Evolutionary conservation across 1,140 invertebrate genomes (phyloP), one percentile per base, ranked within the genome.

Genomic region (honey bee (Apis mellifera)): DNA sequence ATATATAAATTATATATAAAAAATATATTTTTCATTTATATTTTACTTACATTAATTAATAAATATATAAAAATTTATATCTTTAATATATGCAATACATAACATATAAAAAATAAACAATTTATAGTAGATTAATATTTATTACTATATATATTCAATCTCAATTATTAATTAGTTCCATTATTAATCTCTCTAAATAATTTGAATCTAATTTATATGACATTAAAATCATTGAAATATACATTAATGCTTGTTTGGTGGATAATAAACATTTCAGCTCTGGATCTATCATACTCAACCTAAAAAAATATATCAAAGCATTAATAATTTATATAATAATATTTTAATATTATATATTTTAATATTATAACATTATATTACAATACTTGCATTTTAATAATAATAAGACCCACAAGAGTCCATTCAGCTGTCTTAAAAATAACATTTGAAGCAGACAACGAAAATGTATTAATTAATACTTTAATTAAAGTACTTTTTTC

Each of bases 371-470:
- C 5, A 21, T 59, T 70, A 66, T 62, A 32, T 32, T 26, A 7
- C 8, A 66, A 65, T 82, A 91, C 93, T 92, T 90, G 94, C 94
- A 95, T 89, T 90, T 94, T 94, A 21, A 95, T 92, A 11, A 95
- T 89, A 26, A 95, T 81, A 0, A 95, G 87, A 60, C 91, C 91
- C 52, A 95, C 90, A 9, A 95, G 87, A 87, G 91, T 94, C 93
- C 93, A 94, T 85, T 95, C 94, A 12, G 90, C 85, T 59, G 91
- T 92, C 88, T 93, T 93, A 62, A 95, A 92, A n/a, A 92, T 89
- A 72, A 95, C 93, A 86, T 95, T 95, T 70, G 89, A 85, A 57
- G 95, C 90, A 26, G 92, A 90, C 32, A 95, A 85, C 52, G 89
- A 88, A 85, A 95, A 95, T 42, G 94, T 95, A 32, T 85, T 86